Evolutionary conservation across 2,797 vertebrate species (phyloP).

Genomic region (Heterohyrax brucei): DNA sequence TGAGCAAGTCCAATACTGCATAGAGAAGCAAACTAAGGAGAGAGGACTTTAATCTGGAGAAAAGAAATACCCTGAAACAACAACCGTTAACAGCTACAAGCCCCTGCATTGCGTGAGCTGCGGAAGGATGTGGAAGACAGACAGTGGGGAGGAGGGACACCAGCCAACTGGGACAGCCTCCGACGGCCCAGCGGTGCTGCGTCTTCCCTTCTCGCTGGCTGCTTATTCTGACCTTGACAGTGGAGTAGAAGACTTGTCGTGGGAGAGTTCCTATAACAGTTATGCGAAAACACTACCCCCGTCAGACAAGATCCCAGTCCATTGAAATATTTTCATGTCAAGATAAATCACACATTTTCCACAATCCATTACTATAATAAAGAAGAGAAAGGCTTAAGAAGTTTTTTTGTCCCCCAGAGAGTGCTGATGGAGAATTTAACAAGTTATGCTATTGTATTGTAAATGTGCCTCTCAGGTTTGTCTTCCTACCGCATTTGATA

Average conservation of each 20-base stretch:
- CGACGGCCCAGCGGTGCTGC: too few species aligned
- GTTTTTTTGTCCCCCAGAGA: conserved; percentile 89
- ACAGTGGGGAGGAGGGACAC: conserved; percentile 89
- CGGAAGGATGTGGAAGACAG: conserved; percentile 90
- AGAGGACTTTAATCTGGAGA: conserved; percentile 91
- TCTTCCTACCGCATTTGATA: conserved; percentile 95
- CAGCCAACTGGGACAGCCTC: conserved; percentile 43
- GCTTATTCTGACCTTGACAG: conserved; percentile 91
- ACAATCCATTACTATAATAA: conserved; percentile 91
- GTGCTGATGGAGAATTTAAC: conserved; percentile 91
- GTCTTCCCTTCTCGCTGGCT: conserved; percentile 90
- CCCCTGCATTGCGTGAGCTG: conserved; percentile 90
- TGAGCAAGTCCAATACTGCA: conserved; percentile 96
- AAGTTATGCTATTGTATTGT: conserved; percentile 94
- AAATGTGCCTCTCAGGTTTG: conserved; percentile 97
- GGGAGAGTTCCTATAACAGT: conserved; percentile 91
- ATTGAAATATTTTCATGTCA: conserved; percentile 91
- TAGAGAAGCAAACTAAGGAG: conserved; percentile 91
- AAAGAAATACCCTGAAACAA: conserved; percentile 87
- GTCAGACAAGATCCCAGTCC: conserved; percentile 90
- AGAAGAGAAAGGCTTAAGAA: conserved; percentile 89
- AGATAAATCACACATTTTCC: conserved; percentile 91
- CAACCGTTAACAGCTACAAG: conserved; percentile 47
- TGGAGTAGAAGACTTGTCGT: conserved; percentile 90
- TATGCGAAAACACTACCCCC: conserved; percentile 93